These are phyloP conservation scores for Hemiprocne comata DNA, from an alignment of 2,113 vertebrate species.

Conservation along the genomic window DNA sequence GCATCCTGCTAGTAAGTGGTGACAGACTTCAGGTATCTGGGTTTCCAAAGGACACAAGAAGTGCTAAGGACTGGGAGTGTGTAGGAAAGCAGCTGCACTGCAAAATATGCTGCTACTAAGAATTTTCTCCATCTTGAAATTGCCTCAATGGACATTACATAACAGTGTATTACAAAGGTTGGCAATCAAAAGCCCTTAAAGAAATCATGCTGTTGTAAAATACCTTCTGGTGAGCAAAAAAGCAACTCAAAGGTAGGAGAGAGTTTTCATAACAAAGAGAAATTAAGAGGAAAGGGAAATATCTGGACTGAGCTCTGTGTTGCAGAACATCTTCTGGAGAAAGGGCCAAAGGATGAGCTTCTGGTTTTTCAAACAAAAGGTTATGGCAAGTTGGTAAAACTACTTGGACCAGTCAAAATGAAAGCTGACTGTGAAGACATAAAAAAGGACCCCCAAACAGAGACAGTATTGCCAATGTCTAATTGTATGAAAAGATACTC, in stretches of 20 bases:
- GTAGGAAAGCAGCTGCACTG: background rate
- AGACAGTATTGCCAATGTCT: background rate
- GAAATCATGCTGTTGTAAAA: background rate
- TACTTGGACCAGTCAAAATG: background rate
- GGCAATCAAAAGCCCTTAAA: background rate
- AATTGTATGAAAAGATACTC: background rate
- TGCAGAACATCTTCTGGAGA: background rate
- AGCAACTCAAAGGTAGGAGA: background rate
- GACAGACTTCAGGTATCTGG: background rate
- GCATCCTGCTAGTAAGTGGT: background rate
- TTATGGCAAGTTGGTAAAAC: background rate
- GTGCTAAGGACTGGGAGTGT: background rate
- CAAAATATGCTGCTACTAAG: background rate
- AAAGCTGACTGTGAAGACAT: background rate
- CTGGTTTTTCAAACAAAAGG: background rate
- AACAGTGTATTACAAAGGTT: background rate
- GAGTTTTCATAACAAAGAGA: background rate
- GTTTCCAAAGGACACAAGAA: background rate
- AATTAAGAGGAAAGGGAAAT: background rate
- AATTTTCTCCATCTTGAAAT: background rate
- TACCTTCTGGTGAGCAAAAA: background rate
- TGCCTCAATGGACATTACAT: background rate
- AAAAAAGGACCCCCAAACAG: background rate
- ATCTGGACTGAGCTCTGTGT: background rate
- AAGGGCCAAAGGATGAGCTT: background rate